phyloP scores from a whole-genome alignment of 1,140 invertebrate species.

The Temnothorax nylanderi region DNA sequence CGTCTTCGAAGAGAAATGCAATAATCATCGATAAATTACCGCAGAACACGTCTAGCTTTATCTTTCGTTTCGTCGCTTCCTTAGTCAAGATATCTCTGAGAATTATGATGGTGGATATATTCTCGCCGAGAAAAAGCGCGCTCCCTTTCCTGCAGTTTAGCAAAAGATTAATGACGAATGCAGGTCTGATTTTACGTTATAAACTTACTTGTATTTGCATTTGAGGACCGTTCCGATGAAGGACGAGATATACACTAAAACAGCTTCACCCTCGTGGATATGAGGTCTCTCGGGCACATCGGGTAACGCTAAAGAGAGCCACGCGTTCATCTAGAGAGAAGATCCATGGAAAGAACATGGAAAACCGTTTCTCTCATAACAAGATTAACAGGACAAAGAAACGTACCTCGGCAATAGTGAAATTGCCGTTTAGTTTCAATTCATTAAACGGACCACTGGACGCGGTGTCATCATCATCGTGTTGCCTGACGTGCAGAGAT shows the following conservation, averaged over 20 bases:
- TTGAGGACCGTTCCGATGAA: constrained; percentile 90
- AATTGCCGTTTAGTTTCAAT: constrained; percentile 90
- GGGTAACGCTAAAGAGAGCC: constrained; percentile 92
- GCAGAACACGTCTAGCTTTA: constrained; percentile 90
- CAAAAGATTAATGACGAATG: constrained; percentile 37
- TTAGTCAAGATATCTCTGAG: constrained; percentile 94
- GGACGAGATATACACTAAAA: constrained; percentile 89
- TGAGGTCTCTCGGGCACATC: constrained; percentile 93
- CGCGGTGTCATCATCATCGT: constrained; percentile 72
- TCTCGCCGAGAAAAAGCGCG: constrained; percentile 93
- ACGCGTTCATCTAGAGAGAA: constrained; percentile 89
- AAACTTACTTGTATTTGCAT: constrained; percentile 88
- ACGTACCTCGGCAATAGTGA: constrained; percentile 91
- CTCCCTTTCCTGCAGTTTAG: constrained; percentile 89
- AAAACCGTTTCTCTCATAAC: background rate
- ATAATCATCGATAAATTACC: constrained; percentile 82
- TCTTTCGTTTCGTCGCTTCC: constrained; percentile 95
- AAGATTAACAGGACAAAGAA: background rate
- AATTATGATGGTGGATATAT: constrained; percentile 94
- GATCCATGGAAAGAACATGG: background rate
- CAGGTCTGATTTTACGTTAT: constrained; percentile 22
- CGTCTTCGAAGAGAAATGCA: background rate
- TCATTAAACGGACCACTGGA: constrained; percentile 88
- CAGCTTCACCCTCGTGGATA: constrained; percentile 86
- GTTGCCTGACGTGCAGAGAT: constrained; percentile 80